A percentile compares a stretch with the other conserved stretches of the same genome.
These are phyloP conservation scores for Dolichotis patagonum DNA, from an alignment of 2,113 vertebrate species.

Conservation along the genomic window DNA sequence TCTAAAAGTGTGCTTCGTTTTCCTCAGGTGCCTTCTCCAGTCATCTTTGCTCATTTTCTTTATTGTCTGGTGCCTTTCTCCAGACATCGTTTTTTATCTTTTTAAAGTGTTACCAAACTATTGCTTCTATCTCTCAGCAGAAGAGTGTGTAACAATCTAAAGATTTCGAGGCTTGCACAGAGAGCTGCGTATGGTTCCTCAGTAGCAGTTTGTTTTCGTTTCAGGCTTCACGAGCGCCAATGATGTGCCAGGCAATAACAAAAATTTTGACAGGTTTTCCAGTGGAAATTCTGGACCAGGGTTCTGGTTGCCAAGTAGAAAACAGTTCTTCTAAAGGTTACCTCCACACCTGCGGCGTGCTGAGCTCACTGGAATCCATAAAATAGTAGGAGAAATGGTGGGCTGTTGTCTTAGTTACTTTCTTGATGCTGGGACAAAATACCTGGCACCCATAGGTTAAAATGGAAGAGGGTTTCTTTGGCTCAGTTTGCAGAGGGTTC, in stretches of 20 bases:
- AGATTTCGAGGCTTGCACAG: background rate
- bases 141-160: background rate
- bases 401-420: background rate
- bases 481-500: background rate
- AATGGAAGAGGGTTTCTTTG: background rate
- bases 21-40: fast-evolving
- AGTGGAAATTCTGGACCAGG: background rate
- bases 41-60: background rate
- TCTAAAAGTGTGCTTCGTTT: background rate
- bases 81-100: background rate
- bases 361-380: background rate
- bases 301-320: slow-evolving; percentile 7
- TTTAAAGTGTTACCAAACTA: no score
- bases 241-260: background rate
- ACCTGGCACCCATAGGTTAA: background rate
- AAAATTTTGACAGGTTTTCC: slow-evolving; percentile 9
- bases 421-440: background rate
- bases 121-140: background rate
- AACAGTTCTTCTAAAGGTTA: background rate
- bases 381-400: background rate
- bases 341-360: background rate
- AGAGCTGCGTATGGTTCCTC: background rate
- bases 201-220: background rate
- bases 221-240: background rate
- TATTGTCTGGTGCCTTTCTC: fast-evolving